Conservation (phyloP, 2,888 invertebrate genomes). For the Nemurella pictetii region DNA sequence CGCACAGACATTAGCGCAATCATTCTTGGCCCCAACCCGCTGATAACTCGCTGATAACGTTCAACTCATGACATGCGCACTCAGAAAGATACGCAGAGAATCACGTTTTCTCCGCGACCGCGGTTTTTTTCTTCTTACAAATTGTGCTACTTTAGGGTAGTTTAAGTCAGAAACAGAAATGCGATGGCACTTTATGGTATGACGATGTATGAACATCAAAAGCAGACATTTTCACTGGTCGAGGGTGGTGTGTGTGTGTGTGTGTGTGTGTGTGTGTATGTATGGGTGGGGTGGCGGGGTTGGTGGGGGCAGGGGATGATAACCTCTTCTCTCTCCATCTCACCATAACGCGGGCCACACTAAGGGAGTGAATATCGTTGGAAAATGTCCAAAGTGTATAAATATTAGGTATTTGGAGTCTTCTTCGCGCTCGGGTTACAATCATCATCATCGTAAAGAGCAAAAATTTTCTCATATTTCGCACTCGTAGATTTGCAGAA, state of each 20-base stretch:
- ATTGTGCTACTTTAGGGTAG: background rate
- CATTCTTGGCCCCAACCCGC: background rate
- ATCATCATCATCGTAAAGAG: background rate
- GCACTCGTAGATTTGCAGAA: background rate
- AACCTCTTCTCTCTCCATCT: background rate
- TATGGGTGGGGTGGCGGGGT: too few relatives aligned
- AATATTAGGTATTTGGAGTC: background rate
- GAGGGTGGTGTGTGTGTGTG: background rate
- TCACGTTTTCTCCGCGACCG: background rate
- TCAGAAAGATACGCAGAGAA: background rate
- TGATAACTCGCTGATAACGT: too few relatives aligned
- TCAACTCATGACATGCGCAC: background rate
- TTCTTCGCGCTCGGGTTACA: background rate
- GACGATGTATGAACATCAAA: background rate
- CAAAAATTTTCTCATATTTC: background rate
- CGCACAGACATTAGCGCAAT: background rate
- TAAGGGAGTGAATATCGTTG: conserved; percentile 22
- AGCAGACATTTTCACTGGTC: background rate
- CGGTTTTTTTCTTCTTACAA: background rate
- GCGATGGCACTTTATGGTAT: background rate
- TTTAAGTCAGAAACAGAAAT: background rate
- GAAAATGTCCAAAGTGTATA: conserved; percentile 10
- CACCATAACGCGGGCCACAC: background rate
- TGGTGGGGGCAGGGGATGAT: background rate
- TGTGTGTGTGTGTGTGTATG: too few relatives aligned